These are phyloP conservation scores for Tachystola acroxantha DNA, from an alignment of 2,888 invertebrate species.

Conservation along the genomic window DNA sequence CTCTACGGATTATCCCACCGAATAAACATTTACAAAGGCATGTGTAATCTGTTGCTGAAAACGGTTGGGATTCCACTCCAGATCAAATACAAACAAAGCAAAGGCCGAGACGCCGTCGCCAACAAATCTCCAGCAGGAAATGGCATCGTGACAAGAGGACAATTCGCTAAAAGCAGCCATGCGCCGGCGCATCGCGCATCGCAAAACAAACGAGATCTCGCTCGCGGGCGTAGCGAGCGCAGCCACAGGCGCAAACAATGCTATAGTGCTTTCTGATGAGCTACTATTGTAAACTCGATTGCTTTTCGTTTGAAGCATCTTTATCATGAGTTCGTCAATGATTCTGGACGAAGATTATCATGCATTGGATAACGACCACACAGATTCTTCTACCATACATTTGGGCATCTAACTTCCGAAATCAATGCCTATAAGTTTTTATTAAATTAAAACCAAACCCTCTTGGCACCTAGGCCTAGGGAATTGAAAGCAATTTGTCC, in stretches of 20 bases:
- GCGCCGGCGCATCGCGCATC: constrained; percentile 4
- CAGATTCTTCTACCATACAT: no score
- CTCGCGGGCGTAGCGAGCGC: constrained; percentile 5
- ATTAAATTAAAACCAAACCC: no score
- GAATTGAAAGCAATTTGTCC: no score
- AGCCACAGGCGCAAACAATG: constrained; percentile 14
- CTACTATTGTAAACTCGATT: background rate
- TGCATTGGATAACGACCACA: no score
- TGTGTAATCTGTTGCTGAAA: no score
- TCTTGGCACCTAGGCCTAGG: no score
- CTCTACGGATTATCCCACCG: no score
- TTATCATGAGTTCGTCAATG: background rate
- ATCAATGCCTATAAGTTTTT: no score
- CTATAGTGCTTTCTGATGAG: constrained; percentile 4
- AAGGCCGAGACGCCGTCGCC: constrained; percentile 16
- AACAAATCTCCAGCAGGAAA: constrained; percentile 40
- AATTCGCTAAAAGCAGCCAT: constrained; percentile 17
- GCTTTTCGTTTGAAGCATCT: background rate
- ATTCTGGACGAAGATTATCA: no score
- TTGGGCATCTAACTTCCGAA: no score
- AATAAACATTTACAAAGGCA: no score
- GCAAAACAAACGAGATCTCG: constrained; percentile 10
- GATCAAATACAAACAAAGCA: constrained; percentile 1
- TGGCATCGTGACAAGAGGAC: constrained; percentile 34
- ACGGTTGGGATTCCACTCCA: no score